Evolutionary conservation across 2,888 invertebrate genomes (phyloP).

Genomic region (Imbricaverruca yamaguchii): DNA sequence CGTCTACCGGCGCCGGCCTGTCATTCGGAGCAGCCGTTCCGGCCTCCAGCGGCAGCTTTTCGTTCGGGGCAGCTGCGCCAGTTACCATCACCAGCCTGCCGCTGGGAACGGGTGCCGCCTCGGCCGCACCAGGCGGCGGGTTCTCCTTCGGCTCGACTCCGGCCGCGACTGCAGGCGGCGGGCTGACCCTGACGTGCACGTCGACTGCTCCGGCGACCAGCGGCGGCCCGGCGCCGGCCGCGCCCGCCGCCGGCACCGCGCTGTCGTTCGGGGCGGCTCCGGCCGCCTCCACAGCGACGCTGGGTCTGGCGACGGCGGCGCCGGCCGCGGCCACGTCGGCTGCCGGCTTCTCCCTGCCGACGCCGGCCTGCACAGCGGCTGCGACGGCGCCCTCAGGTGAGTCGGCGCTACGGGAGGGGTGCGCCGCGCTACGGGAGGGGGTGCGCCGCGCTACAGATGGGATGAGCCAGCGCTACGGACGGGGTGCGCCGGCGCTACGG

Average conservation of each 20-base stretch:
- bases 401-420: not conserved
- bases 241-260: conserved; percentile 25
- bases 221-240: conserved; percentile 25
- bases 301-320: conserved; percentile 17
- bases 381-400: not conserved
- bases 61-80: conserved; percentile 1
- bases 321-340: conserved; percentile 20
- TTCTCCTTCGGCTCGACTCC: conserved; percentile 28
- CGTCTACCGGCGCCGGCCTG: conserved; percentile 32
- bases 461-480: too few species aligned
- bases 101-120: not conserved
- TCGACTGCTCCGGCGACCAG: conserved; percentile 25
- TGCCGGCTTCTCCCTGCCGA: not conserved
- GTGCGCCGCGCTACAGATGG: too few species aligned
- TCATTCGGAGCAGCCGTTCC: conserved; percentile 23
- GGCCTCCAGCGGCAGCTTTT: conserved; percentile 33
- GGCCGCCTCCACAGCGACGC: conserved; percentile 24
- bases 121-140: too few species aligned
- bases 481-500: too few species aligned
- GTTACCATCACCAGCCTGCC: not conserved
- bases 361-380: not conserved
- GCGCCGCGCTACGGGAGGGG: too few species aligned
- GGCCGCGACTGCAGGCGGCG: conserved; percentile 8
- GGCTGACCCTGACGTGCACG: not conserved
- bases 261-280: conserved; percentile 22